These are phyloP conservation scores for Ranitomeya imitator DNA, from an alignment of 2,113 vertebrate species.

Conservation along the genomic window DNA sequence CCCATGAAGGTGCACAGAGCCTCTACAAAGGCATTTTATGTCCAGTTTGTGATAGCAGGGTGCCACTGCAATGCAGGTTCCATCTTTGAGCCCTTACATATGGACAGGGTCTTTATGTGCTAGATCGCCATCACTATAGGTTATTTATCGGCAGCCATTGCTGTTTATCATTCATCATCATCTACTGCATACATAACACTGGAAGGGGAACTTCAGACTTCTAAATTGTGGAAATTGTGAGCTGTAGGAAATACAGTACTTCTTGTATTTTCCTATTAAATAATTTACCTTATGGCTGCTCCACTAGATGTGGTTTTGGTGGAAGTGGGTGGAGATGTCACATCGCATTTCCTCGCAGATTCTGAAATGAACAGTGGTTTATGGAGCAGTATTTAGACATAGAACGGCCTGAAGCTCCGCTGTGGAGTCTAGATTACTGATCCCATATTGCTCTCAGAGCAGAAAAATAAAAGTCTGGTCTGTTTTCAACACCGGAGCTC, in stretches of 20 bases:
- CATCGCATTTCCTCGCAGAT: constrained; percentile 45
- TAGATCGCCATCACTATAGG: too few species aligned
- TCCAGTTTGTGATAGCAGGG: too few species aligned
- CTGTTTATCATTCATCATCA: not conserved
- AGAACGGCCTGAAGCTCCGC: not conserved
- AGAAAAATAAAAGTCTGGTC: constrained; percentile 25
- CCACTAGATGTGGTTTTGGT: constrained; percentile 27
- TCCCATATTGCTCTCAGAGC: constrained; percentile 13
- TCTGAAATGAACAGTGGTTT: constrained; percentile 53
- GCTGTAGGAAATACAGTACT: constrained; percentile 42
- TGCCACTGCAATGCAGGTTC: too few species aligned
- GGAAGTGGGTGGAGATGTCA: constrained; percentile 39
- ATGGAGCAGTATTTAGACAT: constrained; percentile 19
- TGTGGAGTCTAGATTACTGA: constrained; percentile 15
- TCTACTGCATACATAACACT: not conserved
- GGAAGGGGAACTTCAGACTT: constrained; percentile 21
- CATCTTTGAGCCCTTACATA: too few species aligned
- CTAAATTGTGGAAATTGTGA: constrained; percentile 21
- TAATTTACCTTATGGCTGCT: constrained; percentile 40
- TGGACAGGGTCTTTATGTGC: too few species aligned
- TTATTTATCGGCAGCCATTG: not conserved
- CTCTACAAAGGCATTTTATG: too few species aligned
- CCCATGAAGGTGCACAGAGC: too few species aligned
- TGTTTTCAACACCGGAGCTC: constrained; percentile 47
- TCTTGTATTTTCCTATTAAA: constrained; percentile 20